Conservation (phyloP, 2,113 vertebrate species). For the Erinaceus europaeus region DNA sequence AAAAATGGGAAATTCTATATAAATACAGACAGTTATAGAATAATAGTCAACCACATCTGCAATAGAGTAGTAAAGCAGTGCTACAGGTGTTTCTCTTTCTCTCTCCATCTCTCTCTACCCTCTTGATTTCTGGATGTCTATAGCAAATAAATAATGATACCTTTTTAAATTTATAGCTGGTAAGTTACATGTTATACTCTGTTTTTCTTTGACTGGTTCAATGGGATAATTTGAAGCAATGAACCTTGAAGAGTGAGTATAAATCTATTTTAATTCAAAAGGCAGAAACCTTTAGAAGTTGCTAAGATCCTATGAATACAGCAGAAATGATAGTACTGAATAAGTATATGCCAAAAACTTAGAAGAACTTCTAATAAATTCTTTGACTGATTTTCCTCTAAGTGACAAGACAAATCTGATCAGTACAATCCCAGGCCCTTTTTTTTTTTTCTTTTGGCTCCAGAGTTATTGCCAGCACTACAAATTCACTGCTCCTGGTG, state of each 20-base stretch:
- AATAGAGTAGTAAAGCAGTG: too few relatives aligned
- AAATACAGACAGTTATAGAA: too few relatives aligned
- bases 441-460: too few relatives aligned
- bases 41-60: too few relatives aligned
- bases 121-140: too few relatives aligned
- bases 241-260: background rate
- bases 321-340: background rate
- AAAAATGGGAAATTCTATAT: too few relatives aligned
- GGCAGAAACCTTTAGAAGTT: background rate
- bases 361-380: background rate
- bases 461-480: too few relatives aligned
- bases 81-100: too few relatives aligned
- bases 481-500: too few relatives aligned
- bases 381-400: background rate
- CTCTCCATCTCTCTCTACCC: too few relatives aligned
- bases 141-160: background rate
- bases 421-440: background rate
- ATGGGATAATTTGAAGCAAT: constrained; percentile 10
- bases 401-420: background rate
- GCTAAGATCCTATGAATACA: constrained; percentile 10
- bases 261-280: background rate
- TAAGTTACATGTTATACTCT: background rate
- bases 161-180: background rate
- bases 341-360: background rate
- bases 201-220: background rate